phyloP scores from a whole-genome alignment of 2,113 vertebrate species.

The Leiothrix lutea region DNA sequence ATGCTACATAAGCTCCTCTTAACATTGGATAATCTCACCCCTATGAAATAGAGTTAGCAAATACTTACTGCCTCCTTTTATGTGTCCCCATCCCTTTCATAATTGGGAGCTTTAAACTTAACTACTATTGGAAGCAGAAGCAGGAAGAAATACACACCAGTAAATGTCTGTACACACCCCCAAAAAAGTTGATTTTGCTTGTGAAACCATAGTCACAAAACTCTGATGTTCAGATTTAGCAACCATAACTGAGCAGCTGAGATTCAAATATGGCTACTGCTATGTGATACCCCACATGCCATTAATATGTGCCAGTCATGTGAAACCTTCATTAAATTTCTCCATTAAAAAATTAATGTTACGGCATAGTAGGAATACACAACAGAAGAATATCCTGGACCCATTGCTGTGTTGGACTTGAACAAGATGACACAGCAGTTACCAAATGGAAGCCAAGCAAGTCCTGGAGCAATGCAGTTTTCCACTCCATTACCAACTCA shows the following conservation, averaged over 20 bases:
- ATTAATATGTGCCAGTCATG: neutral
- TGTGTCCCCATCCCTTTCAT: neutral
- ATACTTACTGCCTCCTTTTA: neutral
- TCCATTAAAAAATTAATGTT: neutral
- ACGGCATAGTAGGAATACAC: neutral
- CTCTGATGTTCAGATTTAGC: neutral
- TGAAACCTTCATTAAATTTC: neutral
- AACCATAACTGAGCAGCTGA: neutral
- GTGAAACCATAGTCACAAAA: neutral
- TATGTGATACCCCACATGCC: fast-evolving
- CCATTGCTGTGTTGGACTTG: neutral
- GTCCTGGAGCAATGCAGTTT: neutral
- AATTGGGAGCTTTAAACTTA: neutral
- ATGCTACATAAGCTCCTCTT: neutral
- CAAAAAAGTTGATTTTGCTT: neutral
- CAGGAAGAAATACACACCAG: neutral
- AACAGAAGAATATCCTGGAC: neutral
- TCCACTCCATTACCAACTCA: neutral
- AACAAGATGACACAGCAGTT: neutral
- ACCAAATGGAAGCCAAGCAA: neutral
- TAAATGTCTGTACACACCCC: neutral
- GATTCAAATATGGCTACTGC: neutral
- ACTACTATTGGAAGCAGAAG: neutral
- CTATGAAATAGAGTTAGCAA: neutral
- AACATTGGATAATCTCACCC: neutral